Evolutionary conservation across 2,888 invertebrate genomes (phyloP).

Genomic region (Agrochola litura): DNA sequence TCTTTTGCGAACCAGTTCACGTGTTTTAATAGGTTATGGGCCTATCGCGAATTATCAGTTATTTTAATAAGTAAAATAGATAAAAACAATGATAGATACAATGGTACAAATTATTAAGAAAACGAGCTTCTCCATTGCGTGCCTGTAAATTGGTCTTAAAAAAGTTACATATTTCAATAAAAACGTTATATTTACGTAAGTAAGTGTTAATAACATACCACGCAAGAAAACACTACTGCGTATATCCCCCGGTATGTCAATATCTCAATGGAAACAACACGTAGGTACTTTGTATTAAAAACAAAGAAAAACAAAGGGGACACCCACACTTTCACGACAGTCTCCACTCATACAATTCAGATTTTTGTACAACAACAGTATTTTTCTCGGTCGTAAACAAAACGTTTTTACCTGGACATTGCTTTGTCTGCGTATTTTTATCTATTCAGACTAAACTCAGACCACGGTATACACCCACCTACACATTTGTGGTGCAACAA

Average conservation of each 20-base stretch:
- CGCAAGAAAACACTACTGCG: background rate
- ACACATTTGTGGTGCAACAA: background rate
- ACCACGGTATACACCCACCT: background rate
- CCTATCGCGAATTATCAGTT: too few species aligned
- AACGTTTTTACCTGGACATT: constrained; percentile 15
- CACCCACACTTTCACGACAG: constrained; percentile 15
- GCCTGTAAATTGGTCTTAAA: background rate
- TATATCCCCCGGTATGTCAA: background rate
- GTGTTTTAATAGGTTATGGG: too few species aligned
- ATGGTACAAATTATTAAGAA: background rate
- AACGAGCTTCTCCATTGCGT: background rate
- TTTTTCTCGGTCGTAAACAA: constrained; percentile 32
- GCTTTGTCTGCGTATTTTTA: constrained; percentile 35
- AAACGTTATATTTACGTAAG: background rate
- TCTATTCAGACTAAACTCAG: constrained; percentile 22
- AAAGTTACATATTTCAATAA: background rate
- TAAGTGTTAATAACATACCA: background rate
- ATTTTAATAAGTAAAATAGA: too few species aligned
- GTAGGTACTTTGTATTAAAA: background rate
- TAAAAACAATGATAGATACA: too few species aligned
- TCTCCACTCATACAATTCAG: constrained; percentile 11
- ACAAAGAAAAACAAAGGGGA: constrained; percentile 2
- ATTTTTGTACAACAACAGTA: background rate
- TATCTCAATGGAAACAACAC: constrained; percentile 3
- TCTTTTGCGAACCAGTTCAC: too few species aligned